Percentiles rank a stretch among this genome's conserved stretches.
Conservation (phyloP, 2,888 invertebrate genomes). For the Ectemnius cavifrons region DNA sequence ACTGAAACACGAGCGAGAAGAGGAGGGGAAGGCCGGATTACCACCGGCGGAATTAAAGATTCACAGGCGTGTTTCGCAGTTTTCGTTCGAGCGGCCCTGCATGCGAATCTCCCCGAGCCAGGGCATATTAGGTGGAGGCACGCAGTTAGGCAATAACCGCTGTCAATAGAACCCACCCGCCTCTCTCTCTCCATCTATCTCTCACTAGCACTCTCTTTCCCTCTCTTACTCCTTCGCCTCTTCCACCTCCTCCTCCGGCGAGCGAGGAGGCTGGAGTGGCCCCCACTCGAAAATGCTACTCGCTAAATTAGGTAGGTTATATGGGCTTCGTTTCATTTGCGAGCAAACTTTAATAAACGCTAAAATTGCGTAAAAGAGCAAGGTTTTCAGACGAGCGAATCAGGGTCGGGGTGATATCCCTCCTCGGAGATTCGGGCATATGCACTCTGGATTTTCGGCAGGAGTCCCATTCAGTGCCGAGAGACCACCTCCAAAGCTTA, state of each 20-base stretch:
- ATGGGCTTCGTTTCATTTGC: conserved; percentile 79
- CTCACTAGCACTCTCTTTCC: conserved; percentile 43
- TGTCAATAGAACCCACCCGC: conserved; percentile 76
- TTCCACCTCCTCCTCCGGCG: conserved; percentile 13
- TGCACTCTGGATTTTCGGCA: no score
- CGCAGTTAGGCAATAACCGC: conserved; percentile 79
- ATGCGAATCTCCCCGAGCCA: conserved; percentile 73
- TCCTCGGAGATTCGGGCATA: conserved; percentile 17
- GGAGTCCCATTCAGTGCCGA: no score
- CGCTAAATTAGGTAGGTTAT: conserved; percentile 79
- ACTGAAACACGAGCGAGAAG: conserved; percentile 31
- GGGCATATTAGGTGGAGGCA: conserved; percentile 78
- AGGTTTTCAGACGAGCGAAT: conserved; percentile 77
- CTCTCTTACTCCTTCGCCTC: conserved; percentile 32
- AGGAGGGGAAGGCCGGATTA: conserved; percentile 53
- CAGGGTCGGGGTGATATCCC: conserved; percentile 61
- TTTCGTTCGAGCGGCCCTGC: conserved; percentile 75
- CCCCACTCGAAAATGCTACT: conserved; percentile 78
- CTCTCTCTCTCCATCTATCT: conserved; percentile 39
- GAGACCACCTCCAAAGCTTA: no score
- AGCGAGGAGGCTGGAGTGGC: conserved; percentile 66
- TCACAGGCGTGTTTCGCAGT: conserved; percentile 75
- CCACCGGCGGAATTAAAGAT: conserved; percentile 73
- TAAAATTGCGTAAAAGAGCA: conserved; percentile 79
- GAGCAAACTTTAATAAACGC: conserved; percentile 79